Conservation (phyloP, 1,140 invertebrate genomes). For the Calliphora vicina region DNA sequence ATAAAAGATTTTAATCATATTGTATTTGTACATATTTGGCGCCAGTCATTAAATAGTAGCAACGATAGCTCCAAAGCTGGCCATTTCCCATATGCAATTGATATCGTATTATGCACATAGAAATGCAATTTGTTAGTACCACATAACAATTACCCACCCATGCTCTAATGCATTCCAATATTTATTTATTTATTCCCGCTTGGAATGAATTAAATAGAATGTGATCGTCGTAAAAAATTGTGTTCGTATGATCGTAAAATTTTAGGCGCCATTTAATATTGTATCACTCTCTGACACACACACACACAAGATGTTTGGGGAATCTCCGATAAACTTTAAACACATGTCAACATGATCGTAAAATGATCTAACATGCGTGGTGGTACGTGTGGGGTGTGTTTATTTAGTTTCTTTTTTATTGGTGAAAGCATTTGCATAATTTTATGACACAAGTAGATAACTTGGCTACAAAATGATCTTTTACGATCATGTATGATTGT, state of each 20-base stretch:
- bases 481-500: too few relatives aligned
- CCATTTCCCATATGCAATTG: background rate
- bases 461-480: too few relatives aligned
- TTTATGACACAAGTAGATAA: too few relatives aligned
- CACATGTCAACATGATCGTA: background rate
- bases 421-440: background rate
- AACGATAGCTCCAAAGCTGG: too few relatives aligned
- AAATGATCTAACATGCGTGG: background rate
- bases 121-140: background rate
- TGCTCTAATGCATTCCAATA: background rate
- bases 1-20: too few relatives aligned
- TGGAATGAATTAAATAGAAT: background rate
- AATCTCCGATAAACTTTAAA: background rate
- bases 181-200: background rate
- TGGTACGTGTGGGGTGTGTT: background rate
- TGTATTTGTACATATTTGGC: background rate
- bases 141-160: background rate
- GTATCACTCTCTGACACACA: too few relatives aligned
- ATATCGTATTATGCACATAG: background rate
- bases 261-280: background rate
- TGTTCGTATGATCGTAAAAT: background rate
- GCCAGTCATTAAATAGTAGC: background rate
- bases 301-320: background rate
- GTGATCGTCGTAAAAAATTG: background rate
- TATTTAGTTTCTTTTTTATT: background rate